Base-by-base conservation (phyloP, 2,888 invertebrate species). In the Syrista parreyssii region DNA sequence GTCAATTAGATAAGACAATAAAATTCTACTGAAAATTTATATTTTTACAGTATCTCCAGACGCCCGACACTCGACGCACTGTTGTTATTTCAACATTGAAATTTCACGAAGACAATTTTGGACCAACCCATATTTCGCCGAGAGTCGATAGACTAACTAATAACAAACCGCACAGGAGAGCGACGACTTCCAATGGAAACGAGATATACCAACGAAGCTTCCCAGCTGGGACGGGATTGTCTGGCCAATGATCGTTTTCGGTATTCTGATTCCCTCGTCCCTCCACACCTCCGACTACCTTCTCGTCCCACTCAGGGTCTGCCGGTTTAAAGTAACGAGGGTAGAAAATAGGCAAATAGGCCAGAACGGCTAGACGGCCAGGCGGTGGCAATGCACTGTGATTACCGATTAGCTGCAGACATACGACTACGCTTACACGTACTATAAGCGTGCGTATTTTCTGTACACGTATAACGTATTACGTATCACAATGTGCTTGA, bases 331-430 rank as follows among this genome's bases (percentile, higher is more conserved):
- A 31, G 79, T 74, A 79, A 78, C 78, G 82, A 84, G 86, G 86
- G 84, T 85, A 84, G 85, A 88, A 89, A 88, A 88, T 88, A 88
- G 88, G 86, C 86, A 88, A 88, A 88, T 87, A 86, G 88, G 88
- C 81, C 86, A 88, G 82, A 81, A 80, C 81, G 87, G 83, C 84
- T 86, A 86, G 86, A 87, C 85, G 83, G 83, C 79, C 82, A 84
- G 81, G 82, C 75, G 75, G 73, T 80, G 87, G 86, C 87, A 88
- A 89, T 86, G 87, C 83, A 87, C 87, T 82, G 85, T 87, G 86
- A 87, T 88, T 86, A 86, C 84, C 86, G 85, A 87, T 88, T 87
- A 86, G 81, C 82, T 84, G 84, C 71, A 23, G 55, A 55, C 55
- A 55, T 2, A 15, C 23, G 23, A 55, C 55, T 23, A 23, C 9